phyloP scores from a whole-genome alignment of 2,888 invertebrate species.

The Philaethria dido region DNA sequence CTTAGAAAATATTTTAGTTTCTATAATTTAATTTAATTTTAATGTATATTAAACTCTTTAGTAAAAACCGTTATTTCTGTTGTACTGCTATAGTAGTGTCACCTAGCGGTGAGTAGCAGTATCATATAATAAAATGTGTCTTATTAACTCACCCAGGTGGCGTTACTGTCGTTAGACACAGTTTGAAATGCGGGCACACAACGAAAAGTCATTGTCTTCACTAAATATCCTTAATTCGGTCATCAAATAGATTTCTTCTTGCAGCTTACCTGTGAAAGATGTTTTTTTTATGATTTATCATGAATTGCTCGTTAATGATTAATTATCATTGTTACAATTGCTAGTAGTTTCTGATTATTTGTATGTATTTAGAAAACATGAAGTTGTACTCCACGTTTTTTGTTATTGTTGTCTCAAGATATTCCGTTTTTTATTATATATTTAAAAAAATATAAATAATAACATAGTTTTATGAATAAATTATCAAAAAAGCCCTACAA shows the following conservation, averaged over 20 bases:
- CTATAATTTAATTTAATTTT: too few relatives aligned
- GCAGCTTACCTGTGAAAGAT: conserved; percentile 85
- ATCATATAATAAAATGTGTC: conserved; percentile 37
- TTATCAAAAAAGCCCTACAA: not conserved
- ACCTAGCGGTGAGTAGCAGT: conserved; percentile 53
- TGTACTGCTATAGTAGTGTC: conserved; percentile 44
- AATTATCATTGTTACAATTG: not conserved
- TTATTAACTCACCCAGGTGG: conserved; percentile 85
- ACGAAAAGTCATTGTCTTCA: conserved; percentile 86
- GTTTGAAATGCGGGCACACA: conserved; percentile 87
- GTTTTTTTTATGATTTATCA: not conserved
- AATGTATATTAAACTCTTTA: too few relatives aligned
- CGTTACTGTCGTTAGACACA: conserved; percentile 85
- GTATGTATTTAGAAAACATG: too few relatives aligned
- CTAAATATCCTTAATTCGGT: conserved; percentile 57
- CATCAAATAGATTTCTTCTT: conserved; percentile 69
- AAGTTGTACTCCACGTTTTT: too few relatives aligned
- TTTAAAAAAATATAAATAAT: not conserved
- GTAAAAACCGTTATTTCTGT: not conserved
- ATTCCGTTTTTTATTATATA: too few relatives aligned
- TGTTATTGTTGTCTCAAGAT: too few relatives aligned
- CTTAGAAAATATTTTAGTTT: too few relatives aligned
- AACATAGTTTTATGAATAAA: not conserved
- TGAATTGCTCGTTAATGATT: not conserved
- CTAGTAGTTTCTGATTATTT: too few relatives aligned